Evolutionary conservation across 2,113 vertebrate species (phyloP), one percentile per base, ranked within the genome.

Genomic region (Motacilla alba): DNA sequence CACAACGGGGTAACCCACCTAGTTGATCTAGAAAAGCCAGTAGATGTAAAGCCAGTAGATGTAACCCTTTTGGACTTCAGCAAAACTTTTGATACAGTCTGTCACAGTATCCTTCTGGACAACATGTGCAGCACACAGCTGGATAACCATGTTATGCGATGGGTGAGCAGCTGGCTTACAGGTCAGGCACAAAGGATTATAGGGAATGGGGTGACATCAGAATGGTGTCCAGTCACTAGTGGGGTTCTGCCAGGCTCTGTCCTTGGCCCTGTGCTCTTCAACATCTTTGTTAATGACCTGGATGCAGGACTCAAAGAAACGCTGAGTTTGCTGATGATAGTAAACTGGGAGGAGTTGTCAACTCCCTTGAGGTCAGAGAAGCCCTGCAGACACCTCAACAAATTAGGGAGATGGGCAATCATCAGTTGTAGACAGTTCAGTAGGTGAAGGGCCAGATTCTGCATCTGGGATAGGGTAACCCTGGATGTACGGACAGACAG

Each of bases 141-240:
- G 3, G 27, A 37, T 37, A 37, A 37, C 12, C 0, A 0, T 44
- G 18, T 15, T 49, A 49, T 19, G 18, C 0, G 0, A 13, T 11
- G 31, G 18, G 27, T 37, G 27, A 81, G 37, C 50, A 66, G 26
- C 26, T 50, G 44, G 50, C 59, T 43, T 17, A 13, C 0, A 0
- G 27, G 15, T 28, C 0, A 0, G 22, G 26, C 59, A 66, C 26
- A 58, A 49, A 58, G 26, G 37, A 11, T 73, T 50, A 19, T 10
- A 73, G 43, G 16, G 26, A 56, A 35, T 27, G 26, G 17, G 14
- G 43, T 64, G 26, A 49, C 43, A 27, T 8, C 26, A 72, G 49
- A 17, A 26, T 72, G 56, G 41, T 56, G 43, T 31, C 35, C 59
- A 11, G 26, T 26, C 35, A 49, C 58, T 5, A 12, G 9, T 64